Base-by-base conservation (phyloP, 2,888 invertebrate genomes). In the Pyrochroa serraticornis region DNA sequence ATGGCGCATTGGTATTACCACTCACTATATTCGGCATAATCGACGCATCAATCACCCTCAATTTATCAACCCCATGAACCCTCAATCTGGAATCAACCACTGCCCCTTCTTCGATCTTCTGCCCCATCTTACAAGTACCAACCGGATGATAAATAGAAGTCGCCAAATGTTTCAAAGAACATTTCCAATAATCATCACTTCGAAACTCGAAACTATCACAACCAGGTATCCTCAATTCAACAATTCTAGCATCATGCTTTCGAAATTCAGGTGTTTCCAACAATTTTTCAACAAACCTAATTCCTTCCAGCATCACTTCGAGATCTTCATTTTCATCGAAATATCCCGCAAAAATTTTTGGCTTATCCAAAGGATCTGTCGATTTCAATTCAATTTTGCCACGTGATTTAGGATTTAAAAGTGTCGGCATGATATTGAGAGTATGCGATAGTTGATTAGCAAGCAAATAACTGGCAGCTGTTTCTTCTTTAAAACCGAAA, bases 31-130 rank as follows among this genome's bases (percentile, higher is more conserved):
- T 83, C 0, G 92, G 93, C 90, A 93, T 92, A 10, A 93, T 82
- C 66, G 91, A 91, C 0, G 88, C 90, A 74, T 93, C 93, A 2
- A 90, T 83, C 0, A 93, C 88, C 14, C 93, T 82, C 6, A 93
- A 80, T 0, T 83, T 81, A 2, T 79, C 75, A 0, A 92, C 77
- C 0, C 91, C 92, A 58, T 88, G 82, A 0, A 91, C 88, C 71
- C 79, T 80, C 7, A 92, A 73, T 50, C 87, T 82, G 0, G 86
- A 79, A 76, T 91, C 88, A 0, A 93, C 91, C 0, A 92, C 92
- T 1, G 87, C 84, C n/a, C 77, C 73, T 0, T 78, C 78, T 67
- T 85, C 85, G 22, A 79, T 74, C 0, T 71, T 65, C 0, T 87
- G 86, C 0, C 90, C 90, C 91, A 92, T 92, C 71, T 90, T 62